A percentile compares a stretch with the other conserved stretches of the same genome.
These are phyloP conservation scores for Micromussa lordhowensis DNA, from an alignment of 92 coral and sea anemone genomes.

Conservation along the genomic window DNA sequence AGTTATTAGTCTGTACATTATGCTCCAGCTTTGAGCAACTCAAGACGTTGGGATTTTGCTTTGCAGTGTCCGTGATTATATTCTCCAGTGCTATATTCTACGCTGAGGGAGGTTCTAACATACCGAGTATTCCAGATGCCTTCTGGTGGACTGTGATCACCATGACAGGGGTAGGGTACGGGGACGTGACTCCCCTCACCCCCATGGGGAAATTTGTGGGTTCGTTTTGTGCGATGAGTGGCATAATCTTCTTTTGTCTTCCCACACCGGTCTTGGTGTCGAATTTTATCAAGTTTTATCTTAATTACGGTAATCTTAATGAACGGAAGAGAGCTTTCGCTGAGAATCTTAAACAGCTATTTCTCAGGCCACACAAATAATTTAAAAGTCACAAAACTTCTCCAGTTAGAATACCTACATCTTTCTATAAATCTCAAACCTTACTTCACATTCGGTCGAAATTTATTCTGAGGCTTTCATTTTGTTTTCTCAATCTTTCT, in stretches of 20 bases:
- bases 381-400: background rate
- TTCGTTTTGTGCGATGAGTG: constrained; percentile 84
- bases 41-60: constrained; percentile 75
- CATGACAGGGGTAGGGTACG: constrained; percentile 98
- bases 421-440: too few relatives aligned
- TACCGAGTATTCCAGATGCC: constrained; percentile 92
- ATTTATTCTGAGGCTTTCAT: too few relatives aligned
- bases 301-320: constrained; percentile 50
- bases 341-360: constrained; percentile 79
- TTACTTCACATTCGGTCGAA: background rate
- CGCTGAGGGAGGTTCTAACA: constrained; percentile 76
- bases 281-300: constrained; percentile 82
- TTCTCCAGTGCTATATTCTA: constrained; percentile 94
- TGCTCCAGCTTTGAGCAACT: constrained; percentile 86
- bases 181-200: constrained; percentile 87
- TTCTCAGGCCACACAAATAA: constrained; percentile 37
- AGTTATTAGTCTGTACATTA: constrained; percentile 77
- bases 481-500: too few relatives aligned
- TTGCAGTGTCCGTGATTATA: constrained; percentile 69
- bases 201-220: constrained; percentile 82
- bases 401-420: too few relatives aligned
- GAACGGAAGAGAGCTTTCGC: constrained; percentile 64
- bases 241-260: constrained; percentile 84
- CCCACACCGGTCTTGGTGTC: constrained; percentile 95
- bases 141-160: constrained; percentile 98